phyloP scores from a whole-genome alignment of 1,140 invertebrate genomes.

The Colletes latitarsis region DNA sequence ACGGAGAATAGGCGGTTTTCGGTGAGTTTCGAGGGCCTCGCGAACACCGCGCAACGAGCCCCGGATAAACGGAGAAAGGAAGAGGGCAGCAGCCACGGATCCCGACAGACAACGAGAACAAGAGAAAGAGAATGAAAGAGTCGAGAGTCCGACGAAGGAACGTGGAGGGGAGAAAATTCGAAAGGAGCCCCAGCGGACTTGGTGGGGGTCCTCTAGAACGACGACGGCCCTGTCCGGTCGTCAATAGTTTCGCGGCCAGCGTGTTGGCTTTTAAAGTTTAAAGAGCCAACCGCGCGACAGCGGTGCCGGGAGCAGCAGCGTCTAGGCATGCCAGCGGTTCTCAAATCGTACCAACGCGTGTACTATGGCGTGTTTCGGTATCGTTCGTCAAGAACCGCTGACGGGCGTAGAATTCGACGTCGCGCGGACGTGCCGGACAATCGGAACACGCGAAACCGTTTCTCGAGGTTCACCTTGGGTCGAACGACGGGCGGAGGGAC shows the following conservation, averaged over 20 bases:
- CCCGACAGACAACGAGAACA: no score
- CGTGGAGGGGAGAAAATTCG: constrained; percentile 55
- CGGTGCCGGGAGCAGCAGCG: constrained; percentile 42
- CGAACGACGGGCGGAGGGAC: background rate
- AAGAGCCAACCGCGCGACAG: constrained; percentile 72
- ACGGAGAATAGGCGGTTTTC: constrained; percentile 5
- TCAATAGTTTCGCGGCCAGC: constrained; percentile 70
- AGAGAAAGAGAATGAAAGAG: constrained; percentile 20
- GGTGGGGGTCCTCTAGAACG: constrained; percentile 17
- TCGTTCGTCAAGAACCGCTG: no score
- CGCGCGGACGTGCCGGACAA: no score
- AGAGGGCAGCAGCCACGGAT: background rate
- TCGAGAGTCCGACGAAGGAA: background rate
- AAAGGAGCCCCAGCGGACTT: constrained; percentile 42
- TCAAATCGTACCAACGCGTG: constrained; percentile 56
- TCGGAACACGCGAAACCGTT: background rate
- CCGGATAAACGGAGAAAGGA: constrained; percentile 37
- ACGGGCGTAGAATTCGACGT: no score
- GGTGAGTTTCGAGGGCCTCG: background rate
- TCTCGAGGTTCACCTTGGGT: no score
- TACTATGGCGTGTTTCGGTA: no score
- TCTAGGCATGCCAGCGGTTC: constrained; percentile 71
- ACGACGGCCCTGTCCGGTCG: constrained; percentile 53
- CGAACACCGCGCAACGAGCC: background rate
- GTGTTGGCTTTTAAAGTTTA: constrained; percentile 80